Evolutionary conservation across 2,888 invertebrate species (phyloP).

Genomic region (Plusia festucae): DNA sequence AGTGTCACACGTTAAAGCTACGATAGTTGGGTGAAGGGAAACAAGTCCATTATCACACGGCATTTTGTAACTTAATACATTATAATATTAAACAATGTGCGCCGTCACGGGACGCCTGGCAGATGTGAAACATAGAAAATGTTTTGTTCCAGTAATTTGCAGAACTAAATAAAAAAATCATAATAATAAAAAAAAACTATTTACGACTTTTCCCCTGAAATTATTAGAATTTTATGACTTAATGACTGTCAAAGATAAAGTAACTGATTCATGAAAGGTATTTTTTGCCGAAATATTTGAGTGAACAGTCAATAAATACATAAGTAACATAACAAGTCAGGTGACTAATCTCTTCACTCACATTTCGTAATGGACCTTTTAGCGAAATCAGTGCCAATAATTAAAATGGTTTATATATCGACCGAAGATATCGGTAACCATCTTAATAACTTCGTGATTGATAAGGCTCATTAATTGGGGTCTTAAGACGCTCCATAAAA

Average conservation of each 20-base stretch:
- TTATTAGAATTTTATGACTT: no score
- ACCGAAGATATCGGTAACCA: not conserved
- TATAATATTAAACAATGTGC: no score
- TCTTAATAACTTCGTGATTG: not conserved
- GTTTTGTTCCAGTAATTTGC: no score
- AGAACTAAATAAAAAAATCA: no score
- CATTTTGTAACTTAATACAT: slow-evolving; percentile 12
- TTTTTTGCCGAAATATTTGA: not conserved
- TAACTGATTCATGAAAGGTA: not conserved
- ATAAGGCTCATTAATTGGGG: not conserved
- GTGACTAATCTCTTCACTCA: slow-evolving; percentile 8
- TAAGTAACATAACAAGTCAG: not conserved
- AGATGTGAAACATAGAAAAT: no score
- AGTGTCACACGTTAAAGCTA: slow-evolving; percentile 82
- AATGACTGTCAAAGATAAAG: no score
- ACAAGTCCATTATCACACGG: slow-evolving; percentile 62
- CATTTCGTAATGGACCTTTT: not conserved
- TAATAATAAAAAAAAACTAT: no score
- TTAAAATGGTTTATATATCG: not conserved
- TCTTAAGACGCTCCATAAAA: not conserved
- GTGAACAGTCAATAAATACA: not conserved
- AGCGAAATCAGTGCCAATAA: not conserved
- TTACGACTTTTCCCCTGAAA: no score
- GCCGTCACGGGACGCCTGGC: no score
- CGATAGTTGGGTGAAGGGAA: slow-evolving; percentile 64